Percentiles rank a stretch among this genome's conserved stretches.
Evolutionary conservation across 2,888 invertebrate genomes (phyloP).

Genomic region (Epinotia demarniana): DNA sequence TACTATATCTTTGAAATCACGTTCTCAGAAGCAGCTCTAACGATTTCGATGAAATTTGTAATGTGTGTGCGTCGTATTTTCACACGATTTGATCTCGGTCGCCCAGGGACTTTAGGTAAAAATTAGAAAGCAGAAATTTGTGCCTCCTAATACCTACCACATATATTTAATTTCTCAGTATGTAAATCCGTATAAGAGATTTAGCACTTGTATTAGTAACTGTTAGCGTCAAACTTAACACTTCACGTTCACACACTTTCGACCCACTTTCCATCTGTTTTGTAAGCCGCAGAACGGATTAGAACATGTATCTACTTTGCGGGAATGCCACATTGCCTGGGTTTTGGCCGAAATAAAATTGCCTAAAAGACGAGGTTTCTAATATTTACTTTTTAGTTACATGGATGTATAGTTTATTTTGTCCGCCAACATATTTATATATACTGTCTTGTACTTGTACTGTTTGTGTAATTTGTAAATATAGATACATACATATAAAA

Average conservation of each 20-base stretch:
- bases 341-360: conserved; percentile 61
- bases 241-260: conserved; percentile 40
- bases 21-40: too few species aligned
- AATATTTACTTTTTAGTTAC: not conserved
- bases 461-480: too few species aligned
- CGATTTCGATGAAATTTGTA: too few species aligned
- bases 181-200: conserved; percentile 24
- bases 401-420: not conserved
- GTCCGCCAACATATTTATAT: too few species aligned
- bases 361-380: conserved; percentile 2
- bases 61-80: too few species aligned
- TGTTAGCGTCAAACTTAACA: conserved; percentile 40
- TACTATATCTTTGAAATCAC: too few species aligned
- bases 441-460: too few species aligned
- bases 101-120: not conserved
- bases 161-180: conserved; percentile 1
- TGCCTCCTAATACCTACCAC: not conserved
- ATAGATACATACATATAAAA: too few species aligned
- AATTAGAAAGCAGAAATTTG: not conserved
- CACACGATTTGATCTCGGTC: too few species aligned
- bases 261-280: conserved; percentile 35
- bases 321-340: conserved; percentile 55
- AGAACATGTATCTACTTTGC: conserved; percentile 30
- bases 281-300: conserved; percentile 29
- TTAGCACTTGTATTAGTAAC: conserved; percentile 40